These are phyloP conservation scores for Panulirus ornatus DNA, from an alignment of 1,140 invertebrate species.

Conservation along the genomic window DNA sequence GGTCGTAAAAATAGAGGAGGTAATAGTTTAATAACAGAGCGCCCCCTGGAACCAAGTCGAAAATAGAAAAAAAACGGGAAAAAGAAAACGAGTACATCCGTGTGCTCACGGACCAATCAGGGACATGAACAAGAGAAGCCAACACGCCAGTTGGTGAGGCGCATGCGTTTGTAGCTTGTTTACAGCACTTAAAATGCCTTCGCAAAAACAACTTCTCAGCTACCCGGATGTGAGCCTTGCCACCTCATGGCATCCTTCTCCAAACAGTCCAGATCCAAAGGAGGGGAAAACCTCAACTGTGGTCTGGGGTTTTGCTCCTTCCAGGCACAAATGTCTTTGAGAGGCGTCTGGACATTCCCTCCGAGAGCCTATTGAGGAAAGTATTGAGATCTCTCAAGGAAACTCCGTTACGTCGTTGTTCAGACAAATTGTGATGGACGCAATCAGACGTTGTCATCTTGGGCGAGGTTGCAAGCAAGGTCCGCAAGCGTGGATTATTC, in stretches of 20 bases:
- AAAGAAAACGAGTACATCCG: background rate
- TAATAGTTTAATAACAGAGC: background rate
- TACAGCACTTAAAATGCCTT: background rate
- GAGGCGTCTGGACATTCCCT: too few relatives aligned
- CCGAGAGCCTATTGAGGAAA: too few relatives aligned
- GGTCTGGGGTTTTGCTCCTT: too few relatives aligned
- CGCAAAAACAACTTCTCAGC: background rate
- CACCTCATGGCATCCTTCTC: background rate
- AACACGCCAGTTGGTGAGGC: slow-evolving; percentile 1
- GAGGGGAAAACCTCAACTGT: too few relatives aligned
- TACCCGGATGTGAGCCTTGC: background rate
- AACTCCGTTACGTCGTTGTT: background rate
- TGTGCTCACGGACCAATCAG: background rate
- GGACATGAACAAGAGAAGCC: background rate
- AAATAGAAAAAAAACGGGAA: background rate
- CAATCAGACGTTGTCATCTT: background rate
- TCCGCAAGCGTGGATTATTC: background rate
- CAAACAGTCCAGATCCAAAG: background rate
- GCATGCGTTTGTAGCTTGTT: background rate
- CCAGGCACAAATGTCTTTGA: too few relatives aligned
- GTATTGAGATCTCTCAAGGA: background rate
- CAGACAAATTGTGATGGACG: background rate
- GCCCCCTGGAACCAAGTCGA: background rate
- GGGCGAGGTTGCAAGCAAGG: background rate
- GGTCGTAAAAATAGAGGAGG: background rate